Percentiles rank a stretch among this genome's conserved stretches.
Conservation (phyloP, 2,888 invertebrate genomes). For the Anodontia alba region DNA sequence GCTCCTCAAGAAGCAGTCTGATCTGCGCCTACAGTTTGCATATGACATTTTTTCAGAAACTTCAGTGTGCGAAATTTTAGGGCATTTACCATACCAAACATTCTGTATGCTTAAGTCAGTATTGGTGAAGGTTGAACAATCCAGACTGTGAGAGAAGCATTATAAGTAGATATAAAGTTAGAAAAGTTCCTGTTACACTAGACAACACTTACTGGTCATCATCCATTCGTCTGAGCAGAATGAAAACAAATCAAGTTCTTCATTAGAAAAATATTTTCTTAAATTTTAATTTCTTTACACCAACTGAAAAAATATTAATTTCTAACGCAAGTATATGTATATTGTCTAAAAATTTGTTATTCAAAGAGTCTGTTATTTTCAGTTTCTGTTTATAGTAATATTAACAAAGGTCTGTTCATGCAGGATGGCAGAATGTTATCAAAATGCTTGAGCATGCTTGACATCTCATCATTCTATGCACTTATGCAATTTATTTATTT, state of each 20-base stretch:
- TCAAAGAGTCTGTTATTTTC: too few relatives aligned
- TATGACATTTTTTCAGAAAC: too few relatives aligned
- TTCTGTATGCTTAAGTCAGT: too few relatives aligned
- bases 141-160: slow-evolving; percentile 14
- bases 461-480: not conserved
- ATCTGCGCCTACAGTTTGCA: too few relatives aligned
- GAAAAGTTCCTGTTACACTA: slow-evolving; percentile 9
- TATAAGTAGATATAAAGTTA: not conserved
- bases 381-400: too few relatives aligned
- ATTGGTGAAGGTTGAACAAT: not conserved
- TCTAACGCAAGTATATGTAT: too few relatives aligned
- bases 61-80: too few relatives aligned
- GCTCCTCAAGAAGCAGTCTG: too few relatives aligned
- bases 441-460: not conserved
- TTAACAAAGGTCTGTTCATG: not conserved
- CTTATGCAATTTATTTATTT: not conserved
- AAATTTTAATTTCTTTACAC: too few relatives aligned
- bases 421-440: not conserved
- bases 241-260: slow-evolving; percentile 11
- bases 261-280: not conserved
- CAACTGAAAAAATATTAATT: too few relatives aligned
- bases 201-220: slow-evolving; percentile 58
- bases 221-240: slow-evolving; percentile 60
- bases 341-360: too few relatives aligned
- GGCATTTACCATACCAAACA: too few relatives aligned